Evolutionary conservation across 2,113 vertebrate genomes (phyloP).

Genomic region (Micronycteris hirsuta): DNA sequence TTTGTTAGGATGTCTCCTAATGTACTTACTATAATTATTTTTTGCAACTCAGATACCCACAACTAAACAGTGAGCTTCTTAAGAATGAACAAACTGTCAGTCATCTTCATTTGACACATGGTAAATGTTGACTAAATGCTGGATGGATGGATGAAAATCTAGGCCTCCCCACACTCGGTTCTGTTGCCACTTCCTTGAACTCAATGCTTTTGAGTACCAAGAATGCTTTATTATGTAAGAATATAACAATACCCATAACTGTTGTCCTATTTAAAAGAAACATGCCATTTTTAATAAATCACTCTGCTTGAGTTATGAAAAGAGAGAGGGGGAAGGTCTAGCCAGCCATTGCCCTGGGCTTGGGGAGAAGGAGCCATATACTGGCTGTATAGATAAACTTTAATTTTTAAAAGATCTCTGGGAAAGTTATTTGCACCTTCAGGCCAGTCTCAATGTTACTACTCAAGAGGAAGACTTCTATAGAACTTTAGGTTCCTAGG

Average conservation of each 20-base stretch:
- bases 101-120: neutral
- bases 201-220: neutral
- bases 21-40: neutral
- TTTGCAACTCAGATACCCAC: neutral
- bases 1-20: neutral
- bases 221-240: neutral
- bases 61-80: neutral
- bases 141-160: neutral
- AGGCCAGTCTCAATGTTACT: neutral
- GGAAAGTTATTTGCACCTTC: neutral
- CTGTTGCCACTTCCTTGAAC: neutral
- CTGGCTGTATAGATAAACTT: neutral
- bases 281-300: neutral
- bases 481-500: neutral
- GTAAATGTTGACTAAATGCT: neutral
- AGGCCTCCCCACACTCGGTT: neutral
- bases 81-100: neutral
- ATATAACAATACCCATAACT: neutral
- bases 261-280: neutral
- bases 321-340: neutral
- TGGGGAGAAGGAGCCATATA: neutral
- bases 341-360: neutral
- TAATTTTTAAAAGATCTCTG: neutral
- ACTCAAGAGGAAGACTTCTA: neutral
- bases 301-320: neutral